These are phyloP conservation scores for Strix uralensis DNA, from an alignment of 2,113 vertebrate genomes.

Conservation along the genomic window DNA sequence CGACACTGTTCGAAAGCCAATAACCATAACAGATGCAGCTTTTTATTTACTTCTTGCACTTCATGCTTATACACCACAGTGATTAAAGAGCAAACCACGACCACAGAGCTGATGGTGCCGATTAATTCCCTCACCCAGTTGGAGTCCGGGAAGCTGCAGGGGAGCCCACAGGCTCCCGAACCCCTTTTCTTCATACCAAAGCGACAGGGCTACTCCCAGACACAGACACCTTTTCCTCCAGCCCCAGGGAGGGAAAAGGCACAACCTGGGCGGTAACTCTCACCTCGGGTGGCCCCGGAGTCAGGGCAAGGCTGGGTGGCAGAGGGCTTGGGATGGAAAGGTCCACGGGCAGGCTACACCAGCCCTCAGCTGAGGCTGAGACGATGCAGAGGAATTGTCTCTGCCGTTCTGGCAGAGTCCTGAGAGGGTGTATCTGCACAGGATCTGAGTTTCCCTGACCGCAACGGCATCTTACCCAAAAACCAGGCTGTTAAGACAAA, in stretches of 20 bases:
- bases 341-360: no score
- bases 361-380: background rate
- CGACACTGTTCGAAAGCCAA: background rate
- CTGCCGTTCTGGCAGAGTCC: background rate
- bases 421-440: background rate
- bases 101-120: background rate
- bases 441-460: background rate
- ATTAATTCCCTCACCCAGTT: background rate
- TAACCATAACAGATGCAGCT: background rate
- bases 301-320: background rate
- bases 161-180: background rate
- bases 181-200: background rate
- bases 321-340: background rate
- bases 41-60: background rate
- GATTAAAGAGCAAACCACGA: background rate
- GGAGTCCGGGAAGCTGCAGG: background rate
- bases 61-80: background rate
- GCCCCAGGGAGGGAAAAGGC: background rate
- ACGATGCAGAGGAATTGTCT: background rate
- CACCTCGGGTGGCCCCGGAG: background rate
- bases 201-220: background rate
- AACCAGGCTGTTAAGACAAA: background rate
- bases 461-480: rapidly evolving
- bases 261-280: background rate
- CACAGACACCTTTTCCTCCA: background rate